Evolutionary conservation across 2,888 invertebrate species (phyloP), one percentile per base, ranked within the genome.

Genomic region (Ligdia adustata): DNA sequence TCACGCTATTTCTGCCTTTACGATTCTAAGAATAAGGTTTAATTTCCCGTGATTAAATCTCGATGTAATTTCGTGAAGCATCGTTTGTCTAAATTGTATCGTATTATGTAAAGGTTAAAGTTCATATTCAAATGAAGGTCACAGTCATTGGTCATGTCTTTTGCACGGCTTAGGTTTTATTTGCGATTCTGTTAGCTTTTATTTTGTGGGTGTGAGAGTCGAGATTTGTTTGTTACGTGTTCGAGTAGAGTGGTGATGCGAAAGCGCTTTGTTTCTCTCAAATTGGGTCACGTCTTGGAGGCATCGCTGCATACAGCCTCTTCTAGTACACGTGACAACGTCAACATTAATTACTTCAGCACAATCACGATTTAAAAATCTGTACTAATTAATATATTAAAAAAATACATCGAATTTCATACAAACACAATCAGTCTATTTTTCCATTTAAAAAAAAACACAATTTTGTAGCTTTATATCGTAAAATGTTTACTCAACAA

Each of bases 211-310:
- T 60, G 37, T 51, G 45, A 58, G 48, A 60, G 40, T 51, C 7
- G 12, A n/a, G 20, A 44, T 41, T 32, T 5, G 11, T 29, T 37
- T 40, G 28, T 39, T 50, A 48, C 28, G 4, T 9, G 12, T 26
- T 20, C 15, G 26, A 28, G 9, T 52, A 49, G 39, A 52, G 62
- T 63, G 61, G 65, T 66, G 52, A 54, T 43, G 57, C 53, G 58
- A 62, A 71, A 78, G 72, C 74, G 78, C 76, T 81, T 79, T 81
- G 82, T 82, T 81, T 82, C 79, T 70, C 72, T 62, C 71, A 77
- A 83, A 82, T 81, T 81, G 74, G 84, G 82, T 82, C 83, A 83
- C 82, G 82, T 82, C 74, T 61, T 51, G 51, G 65, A 64, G 72
- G 69, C 74, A 63, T 60, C 64, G 64, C 60, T 70, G 72, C 72